Conservation (phyloP, 30 jellyfish, hydroid and myxozoan species). For the Nemopilema nomurai region DNA sequence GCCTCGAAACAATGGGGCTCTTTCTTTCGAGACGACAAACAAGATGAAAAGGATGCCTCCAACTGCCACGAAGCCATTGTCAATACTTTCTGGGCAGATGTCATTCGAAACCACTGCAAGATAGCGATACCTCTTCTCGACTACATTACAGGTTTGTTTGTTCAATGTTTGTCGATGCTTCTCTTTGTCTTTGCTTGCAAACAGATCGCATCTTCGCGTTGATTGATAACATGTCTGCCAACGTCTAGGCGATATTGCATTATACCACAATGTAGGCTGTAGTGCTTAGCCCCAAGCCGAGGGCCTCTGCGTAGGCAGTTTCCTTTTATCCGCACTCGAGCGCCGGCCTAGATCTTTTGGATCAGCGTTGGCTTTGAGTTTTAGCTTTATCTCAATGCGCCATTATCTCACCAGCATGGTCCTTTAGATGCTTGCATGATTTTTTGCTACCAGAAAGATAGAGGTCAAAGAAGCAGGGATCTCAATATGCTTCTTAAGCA, state of each 20-base stretch:
- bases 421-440: neutral
- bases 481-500: too few species aligned
- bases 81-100: constrained; percentile 83
- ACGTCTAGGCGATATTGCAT: too few species aligned
- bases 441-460: too few species aligned
- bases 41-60: constrained; percentile 1
- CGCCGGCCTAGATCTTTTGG: neutral
- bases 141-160: constrained; percentile 66
- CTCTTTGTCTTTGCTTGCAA: neutral
- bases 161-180: neutral
- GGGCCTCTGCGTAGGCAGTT: neutral
- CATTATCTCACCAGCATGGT: too few species aligned
- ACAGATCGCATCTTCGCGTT: neutral
- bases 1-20: constrained; percentile 93
- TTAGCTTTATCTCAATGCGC: neutral
- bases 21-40: constrained; percentile 63
- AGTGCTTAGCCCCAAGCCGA: neutral
- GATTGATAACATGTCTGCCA: neutral
- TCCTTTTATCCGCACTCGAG: neutral
- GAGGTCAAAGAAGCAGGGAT: too few species aligned
- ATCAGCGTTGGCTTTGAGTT: neutral
- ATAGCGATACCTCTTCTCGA: constrained; percentile 83
- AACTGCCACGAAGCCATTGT: constrained; percentile 28
- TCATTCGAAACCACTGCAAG: constrained; percentile 59
- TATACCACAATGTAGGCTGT: neutral